phyloP scores from a whole-genome alignment of 1,140 invertebrate genomes.

The Hycleus cichorii region DNA sequence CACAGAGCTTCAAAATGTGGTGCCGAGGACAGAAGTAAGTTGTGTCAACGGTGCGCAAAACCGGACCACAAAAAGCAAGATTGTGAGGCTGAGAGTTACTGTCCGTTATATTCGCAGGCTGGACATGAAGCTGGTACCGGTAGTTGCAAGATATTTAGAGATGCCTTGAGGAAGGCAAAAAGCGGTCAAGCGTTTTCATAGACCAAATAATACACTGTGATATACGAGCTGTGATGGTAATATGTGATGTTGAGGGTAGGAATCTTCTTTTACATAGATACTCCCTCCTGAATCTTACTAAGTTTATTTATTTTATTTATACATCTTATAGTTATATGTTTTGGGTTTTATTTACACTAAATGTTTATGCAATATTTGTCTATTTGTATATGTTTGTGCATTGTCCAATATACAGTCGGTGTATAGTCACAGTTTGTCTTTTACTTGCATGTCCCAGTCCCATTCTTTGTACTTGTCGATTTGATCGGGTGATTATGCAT shows the following conservation, averaged over 20 bases:
- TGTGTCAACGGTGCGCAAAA: slow-evolving; percentile 3
- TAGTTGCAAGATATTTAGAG: background rate
- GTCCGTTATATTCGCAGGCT: background rate
- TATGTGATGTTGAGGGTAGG: no score
- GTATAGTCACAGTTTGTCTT: no score
- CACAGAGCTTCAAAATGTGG: slow-evolving; percentile 1
- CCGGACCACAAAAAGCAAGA: slow-evolving; percentile 1
- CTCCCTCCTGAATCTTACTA: background rate
- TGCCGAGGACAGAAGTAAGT: background rate
- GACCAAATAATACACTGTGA: background rate
- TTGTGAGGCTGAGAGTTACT: background rate
- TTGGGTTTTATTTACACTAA: background rate
- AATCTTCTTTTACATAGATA: no score
- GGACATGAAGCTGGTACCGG: slow-evolving; percentile 3
- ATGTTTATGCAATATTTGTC: no score
- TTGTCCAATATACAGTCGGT: no score
- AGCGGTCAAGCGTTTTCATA: background rate
- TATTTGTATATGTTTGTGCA: no score
- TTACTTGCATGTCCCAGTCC: no score
- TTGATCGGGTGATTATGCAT: no score
- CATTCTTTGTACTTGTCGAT: no score
- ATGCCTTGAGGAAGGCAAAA: background rate
- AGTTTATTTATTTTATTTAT: background rate
- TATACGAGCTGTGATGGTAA: no score
- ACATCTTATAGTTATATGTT: background rate